phyloP scores from a whole-genome alignment of 2,797 vertebrate genomes.

The Molossus molossus region DNA sequence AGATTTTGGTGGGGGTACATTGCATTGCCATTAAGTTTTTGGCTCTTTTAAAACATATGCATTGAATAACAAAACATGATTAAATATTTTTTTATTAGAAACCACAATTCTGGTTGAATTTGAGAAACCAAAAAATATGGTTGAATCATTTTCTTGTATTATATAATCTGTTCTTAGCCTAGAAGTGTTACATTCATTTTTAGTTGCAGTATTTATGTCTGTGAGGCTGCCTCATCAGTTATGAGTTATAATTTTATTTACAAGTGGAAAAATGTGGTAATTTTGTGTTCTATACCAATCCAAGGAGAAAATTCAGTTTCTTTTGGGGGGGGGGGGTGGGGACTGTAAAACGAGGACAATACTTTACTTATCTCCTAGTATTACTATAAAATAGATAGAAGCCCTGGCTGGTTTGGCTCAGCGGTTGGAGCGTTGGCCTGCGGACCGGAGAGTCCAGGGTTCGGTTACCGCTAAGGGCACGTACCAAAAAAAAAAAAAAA shows the following conservation, averaged over 20 bases:
- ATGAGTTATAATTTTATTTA: neutral
- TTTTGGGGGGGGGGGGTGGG: neutral
- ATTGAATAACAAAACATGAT: neutral
- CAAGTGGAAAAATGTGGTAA: neutral
- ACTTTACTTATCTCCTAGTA: neutral
- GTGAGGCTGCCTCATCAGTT: neutral
- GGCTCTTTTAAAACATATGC: neutral
- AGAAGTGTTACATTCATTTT: neutral
- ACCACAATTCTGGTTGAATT: conserved; percentile 7
- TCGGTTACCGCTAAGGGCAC: too few relatives aligned
- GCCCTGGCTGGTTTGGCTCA: too few relatives aligned
- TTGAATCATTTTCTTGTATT: conserved; percentile 6
- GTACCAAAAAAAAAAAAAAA: neutral
- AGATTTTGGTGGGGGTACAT: neutral
- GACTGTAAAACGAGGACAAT: neutral
- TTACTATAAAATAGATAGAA: neutral
- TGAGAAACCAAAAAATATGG: conserved; percentile 18
- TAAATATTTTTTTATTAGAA: conserved; percentile 9
- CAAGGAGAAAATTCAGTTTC: conserved; percentile 16
- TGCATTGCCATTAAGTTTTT: neutral
- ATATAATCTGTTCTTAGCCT: neutral
- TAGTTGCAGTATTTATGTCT: neutral
- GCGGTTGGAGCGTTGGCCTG: too few relatives aligned
- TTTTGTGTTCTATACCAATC: neutral
- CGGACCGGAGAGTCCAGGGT: too few relatives aligned